Base-by-base conservation (phyloP, 2,888 invertebrate species). In the Phaedon cochleariae region DNA sequence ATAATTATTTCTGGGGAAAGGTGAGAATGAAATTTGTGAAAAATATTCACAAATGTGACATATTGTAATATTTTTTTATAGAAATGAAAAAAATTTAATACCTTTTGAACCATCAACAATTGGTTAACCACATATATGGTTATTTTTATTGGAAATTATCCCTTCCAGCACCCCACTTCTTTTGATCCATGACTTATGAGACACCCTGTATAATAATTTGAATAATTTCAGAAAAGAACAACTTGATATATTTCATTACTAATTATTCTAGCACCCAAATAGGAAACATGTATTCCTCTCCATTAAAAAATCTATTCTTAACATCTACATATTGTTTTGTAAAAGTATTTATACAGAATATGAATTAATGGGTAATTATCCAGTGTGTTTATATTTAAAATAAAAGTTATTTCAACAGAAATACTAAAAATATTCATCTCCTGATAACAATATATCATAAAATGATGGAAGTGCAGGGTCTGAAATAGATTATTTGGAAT, bases 351-450 rank as follows among this genome's bases (percentile, higher is more conserved):
- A 64, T 65, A 69, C 64, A 66, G 64, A 58, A 70, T 62, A 54
- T 55, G 64, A 31, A 57, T 52, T 53, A 62, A 65, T n/a, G n/a
- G n/a, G n/a, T 65, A 61, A 58, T 58, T 53, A 63, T 59, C 59
- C 67, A 65, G 70, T 72, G 71, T 71, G 70, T 73, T 73, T 68
- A 74, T 75, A 75, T 71, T 75, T 74, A 77, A 75, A 77, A 76
- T 76, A 75, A 67, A 73, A 64, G 65, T 68, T 67, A 69, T 68
- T 64, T 69, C 58, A 65, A 67, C 15, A 15, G 41, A 41, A 7
- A 41, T 60, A 57, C 59, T 67, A 59, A 62, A 70, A 68, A 65
- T 65, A 69, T 65, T 62, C 59, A 67, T 62, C 64, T 67, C 59
- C 46, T 62, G 45, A 59, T 62, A 41, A 67, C 64, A 57, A 41